Base-by-base conservation (phyloP, 2,888 invertebrate genomes). In the Cosmorhoe ocellata region DNA sequence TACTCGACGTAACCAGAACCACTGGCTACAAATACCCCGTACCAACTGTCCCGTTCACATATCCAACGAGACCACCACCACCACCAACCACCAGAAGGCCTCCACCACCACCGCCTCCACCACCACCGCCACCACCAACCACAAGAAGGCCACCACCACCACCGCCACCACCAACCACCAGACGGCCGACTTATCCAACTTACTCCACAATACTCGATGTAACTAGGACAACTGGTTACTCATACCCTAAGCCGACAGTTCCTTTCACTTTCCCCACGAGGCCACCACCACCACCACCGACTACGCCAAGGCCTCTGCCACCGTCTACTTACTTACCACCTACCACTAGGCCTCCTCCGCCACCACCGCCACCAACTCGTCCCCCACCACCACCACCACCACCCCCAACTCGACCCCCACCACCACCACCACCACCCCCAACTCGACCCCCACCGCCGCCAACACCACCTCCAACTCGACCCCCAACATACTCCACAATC, bases 1-100 rank as follows among this genome's bases (percentile, higher is more conserved):
- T 57, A 12, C 14, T 52, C 12, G 60, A 59, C 6, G 41, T 59
- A 4, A 59, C 59, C 9, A 65, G 64, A 60, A 76, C 74, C 2
- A 79, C 79, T 12, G 79, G 79, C 0, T 81, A 81, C 54, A 66
- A 63, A 9, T 78, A 81, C 38, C 72, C 77, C 2, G 65, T 65
- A 1, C 75, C 79, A 0, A 61, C 54, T 45, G 51, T 68, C 2
- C 56, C 66, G 1, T 67, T 69, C 26, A 69, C 69, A 0, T 50
- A 62, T 37, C 61, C 50, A 7, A 45, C 59, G 2, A 24, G 24
- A 24, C 24, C 24, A 7, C 24, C 24, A 3, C 37, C 61, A 6
- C 59, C 58, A 0, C 58, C 62, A 1, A 45, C 52, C 1, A 58
- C 64, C 0, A 56, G 54, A 26, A 45, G 56, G 14, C 56, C 55